Conservation (phyloP, 1,140 invertebrate species). For the Aleiodes sp. region DNA sequence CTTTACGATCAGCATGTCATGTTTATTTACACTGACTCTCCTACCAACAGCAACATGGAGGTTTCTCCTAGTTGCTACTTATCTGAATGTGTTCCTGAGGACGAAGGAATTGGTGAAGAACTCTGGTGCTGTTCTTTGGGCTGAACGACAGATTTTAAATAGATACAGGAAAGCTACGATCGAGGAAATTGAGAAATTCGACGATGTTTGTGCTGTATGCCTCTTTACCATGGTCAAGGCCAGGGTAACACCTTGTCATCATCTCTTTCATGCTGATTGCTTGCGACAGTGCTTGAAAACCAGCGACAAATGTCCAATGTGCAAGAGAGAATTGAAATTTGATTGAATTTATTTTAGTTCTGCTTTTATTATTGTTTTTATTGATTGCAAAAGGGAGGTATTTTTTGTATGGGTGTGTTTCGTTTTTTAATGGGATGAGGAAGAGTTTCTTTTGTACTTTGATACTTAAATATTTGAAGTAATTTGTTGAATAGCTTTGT, state of each 20-base stretch:
- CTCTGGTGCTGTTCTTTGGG: constrained; percentile 66
- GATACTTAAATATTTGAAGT: not conserved
- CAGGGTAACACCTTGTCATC: constrained; percentile 78
- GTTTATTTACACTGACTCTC: constrained; percentile 67
- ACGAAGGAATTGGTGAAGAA: constrained; percentile 71
- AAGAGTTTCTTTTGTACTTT: not conserved
- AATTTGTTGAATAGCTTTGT: not conserved
- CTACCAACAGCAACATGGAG: constrained; percentile 68
- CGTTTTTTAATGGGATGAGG: no score
- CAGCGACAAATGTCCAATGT: constrained; percentile 77
- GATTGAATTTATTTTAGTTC: constrained; percentile 24
- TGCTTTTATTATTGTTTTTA: not conserved
- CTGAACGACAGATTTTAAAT: constrained; percentile 70
- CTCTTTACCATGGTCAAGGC: constrained; percentile 74
- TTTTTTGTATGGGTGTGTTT: no score
- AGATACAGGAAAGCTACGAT: constrained; percentile 73
- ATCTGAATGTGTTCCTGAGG: constrained; percentile 76
- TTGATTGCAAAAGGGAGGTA: not conserved
- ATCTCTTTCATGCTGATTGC: constrained; percentile 81
- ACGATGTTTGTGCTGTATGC: constrained; percentile 82
- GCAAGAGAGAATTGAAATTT: constrained; percentile 70
- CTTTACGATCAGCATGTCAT: constrained; percentile 68
- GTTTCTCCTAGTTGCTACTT: constrained; percentile 70
- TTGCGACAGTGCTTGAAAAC: constrained; percentile 75
- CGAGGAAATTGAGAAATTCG: constrained; percentile 73